A percentile compares a stretch with the other conserved stretches of the same genome.
These are phyloP conservation scores for Seladonia tumulorum DNA, from an alignment of 2,888 invertebrate species.

Conservation along the genomic window DNA sequence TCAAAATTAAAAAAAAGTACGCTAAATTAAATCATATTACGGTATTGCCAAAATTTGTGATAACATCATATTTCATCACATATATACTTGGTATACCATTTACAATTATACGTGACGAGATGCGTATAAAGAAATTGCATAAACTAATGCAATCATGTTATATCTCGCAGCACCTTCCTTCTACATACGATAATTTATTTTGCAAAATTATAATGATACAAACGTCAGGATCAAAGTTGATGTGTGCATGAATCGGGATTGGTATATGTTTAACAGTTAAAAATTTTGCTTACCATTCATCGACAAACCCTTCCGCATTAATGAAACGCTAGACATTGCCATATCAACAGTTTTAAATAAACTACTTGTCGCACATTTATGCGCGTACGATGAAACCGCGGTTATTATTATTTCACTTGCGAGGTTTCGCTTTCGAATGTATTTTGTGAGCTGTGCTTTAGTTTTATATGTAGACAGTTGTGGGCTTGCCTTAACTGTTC, in stretches of 20 bases:
- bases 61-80: background rate
- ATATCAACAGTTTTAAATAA: slow-evolving; percentile 58
- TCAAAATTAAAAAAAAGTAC: background rate
- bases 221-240: slow-evolving; percentile 25
- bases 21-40: background rate
- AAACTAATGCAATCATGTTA: slow-evolving; percentile 22
- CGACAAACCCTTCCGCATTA: slow-evolving; percentile 67
- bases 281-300: slow-evolving; percentile 69
- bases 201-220: slow-evolving; percentile 12
- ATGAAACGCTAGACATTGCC: slow-evolving; percentile 69
- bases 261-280: slow-evolving; percentile 36
- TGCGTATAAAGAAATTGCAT: slow-evolving; percentile 15
- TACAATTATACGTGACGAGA: background rate
- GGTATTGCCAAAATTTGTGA: background rate
- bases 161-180: background rate
- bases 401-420: slow-evolving; percentile 51
- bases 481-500: slow-evolving; percentile 1
- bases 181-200: slow-evolving; percentile 7
- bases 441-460: slow-evolving; percentile 37
- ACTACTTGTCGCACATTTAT: slow-evolving; percentile 58
- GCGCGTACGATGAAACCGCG: slow-evolving; percentile 20
- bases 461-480: background rate
- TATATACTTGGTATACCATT: slow-evolving; percentile 22
- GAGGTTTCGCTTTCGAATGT: slow-evolving; percentile 28
- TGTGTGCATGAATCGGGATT: slow-evolving; percentile 36